These are phyloP conservation scores for Physella acuta DNA, from an alignment of 1,140 invertebrate genomes.

Conservation along the genomic window DNA sequence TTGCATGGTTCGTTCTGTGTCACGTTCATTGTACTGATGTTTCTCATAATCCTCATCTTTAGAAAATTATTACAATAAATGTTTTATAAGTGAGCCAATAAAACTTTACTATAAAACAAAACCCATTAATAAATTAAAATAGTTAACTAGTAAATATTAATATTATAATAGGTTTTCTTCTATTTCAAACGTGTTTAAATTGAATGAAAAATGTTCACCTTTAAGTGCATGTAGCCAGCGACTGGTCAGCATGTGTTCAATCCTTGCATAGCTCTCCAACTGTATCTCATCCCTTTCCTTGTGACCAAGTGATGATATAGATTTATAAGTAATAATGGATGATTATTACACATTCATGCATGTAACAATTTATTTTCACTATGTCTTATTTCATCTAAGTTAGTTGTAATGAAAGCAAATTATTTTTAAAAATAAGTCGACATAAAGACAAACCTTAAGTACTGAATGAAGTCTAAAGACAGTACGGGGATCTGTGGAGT, in stretches of 20 bases:
- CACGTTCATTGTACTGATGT: conserved; percentile 40
- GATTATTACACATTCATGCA: background rate
- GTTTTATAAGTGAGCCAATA: too few relatives aligned
- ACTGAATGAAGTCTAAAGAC: conserved; percentile 60
- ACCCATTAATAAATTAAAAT: background rate
- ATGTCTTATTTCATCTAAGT: background rate
- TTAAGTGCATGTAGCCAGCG: conserved; percentile 60
- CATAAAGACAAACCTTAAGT: conserved; percentile 48
- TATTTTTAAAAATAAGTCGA: conserved; percentile 3
- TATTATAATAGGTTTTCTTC: too few relatives aligned
- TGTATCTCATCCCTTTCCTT: conserved; percentile 57
- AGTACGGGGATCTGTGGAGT: conserved; percentile 55
- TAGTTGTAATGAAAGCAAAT: background rate
- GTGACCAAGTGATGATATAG: too few relatives aligned
- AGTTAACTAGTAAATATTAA: background rate
- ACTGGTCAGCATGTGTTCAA: conserved; percentile 59
- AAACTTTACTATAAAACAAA: background rate
- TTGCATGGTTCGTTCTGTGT: conserved; percentile 52
- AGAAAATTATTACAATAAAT: too few relatives aligned
- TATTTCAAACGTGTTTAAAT: too few relatives aligned
- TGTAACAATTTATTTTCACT: background rate
- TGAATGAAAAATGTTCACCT: too few relatives aligned
- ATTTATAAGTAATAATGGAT: background rate
- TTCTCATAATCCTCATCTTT: conserved; percentile 58
- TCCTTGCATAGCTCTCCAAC: conserved; percentile 57